Evolutionary conservation across 2,797 vertebrate genomes (phyloP).

Genomic region (Leptoclinus maculatus): DNA sequence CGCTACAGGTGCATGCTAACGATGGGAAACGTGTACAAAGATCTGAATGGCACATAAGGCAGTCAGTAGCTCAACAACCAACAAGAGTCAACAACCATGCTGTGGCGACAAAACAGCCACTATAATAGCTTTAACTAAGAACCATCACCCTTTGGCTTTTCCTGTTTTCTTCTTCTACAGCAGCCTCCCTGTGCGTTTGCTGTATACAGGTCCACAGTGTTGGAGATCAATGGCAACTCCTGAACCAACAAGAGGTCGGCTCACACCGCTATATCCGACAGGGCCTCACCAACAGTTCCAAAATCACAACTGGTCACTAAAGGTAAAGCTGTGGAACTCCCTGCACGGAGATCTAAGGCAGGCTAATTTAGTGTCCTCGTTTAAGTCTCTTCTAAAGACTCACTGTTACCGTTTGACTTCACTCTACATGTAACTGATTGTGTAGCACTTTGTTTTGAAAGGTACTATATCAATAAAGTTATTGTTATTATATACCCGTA

Average conservation of each 20-base stretch:
- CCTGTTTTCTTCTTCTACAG: not conserved
- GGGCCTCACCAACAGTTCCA: not conserved
- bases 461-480: too few relatives aligned
- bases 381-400: not conserved
- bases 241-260: not conserved
- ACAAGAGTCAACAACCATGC: not conserved
- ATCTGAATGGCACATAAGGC: not conserved
- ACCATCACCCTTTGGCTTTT: not conserved
- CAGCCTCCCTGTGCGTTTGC: not conserved
- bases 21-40: not conserved
- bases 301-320: not conserved
- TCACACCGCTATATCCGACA: not conserved
- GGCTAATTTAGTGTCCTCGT: not conserved
- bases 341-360: too few relatives aligned
- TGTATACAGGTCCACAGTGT: not conserved
- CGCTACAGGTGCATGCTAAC: not conserved
- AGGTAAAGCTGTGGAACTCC: not conserved
- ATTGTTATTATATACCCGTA: not conserved
- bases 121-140: not conserved
- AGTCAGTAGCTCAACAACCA: not conserved
- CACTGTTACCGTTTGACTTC: not conserved
- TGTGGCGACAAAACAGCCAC: too few relatives aligned
- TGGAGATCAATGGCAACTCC: not conserved
- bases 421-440: not conserved
- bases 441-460: not conserved